Evolutionary conservation across 2,888 invertebrate species (phyloP), one percentile per base, ranked within the genome.

Genomic region (Euproctis similis): DNA sequence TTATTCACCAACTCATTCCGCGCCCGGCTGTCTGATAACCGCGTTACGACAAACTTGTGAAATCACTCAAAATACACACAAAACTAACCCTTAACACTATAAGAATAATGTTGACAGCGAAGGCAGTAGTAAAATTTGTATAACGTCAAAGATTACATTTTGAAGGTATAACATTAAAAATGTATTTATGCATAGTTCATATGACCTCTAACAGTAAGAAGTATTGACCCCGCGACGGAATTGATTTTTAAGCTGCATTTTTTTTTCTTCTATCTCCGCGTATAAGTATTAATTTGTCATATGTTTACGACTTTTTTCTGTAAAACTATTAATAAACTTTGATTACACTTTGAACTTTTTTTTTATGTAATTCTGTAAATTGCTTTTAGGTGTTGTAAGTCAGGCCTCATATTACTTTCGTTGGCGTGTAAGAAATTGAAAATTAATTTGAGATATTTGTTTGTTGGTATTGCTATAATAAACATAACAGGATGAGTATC

Each of bases 1-100:
- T 81, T 82, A 82, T 81, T 77, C 80, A 82, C 73, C 68, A 66
- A 66, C 66, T 71, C 72, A 77, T 80, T 78, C 72, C 73, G 72
- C 65, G 68, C 72, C 70, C 68, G 73, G 58, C 68, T 69, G 73
- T 77, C 74, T 75, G 60, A 62, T 70, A 73, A 69, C 65, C 39
- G 45, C 53, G 59, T 66, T 61, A 63, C 42, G 28, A 51, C 4
- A 32, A 34, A 12, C 16, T 28, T 24, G n/a, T 3, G 4, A 5
- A 23, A 7, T 21, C 38, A 40, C 4, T 12, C 31, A 1, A 62
- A 55, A 47, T 39, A 42, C 26, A n/a, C n/a, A n/a, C n/a, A n/a
- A n/a, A n/a, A n/a, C n/a, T n/a, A n/a, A n/a, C n/a, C n/a, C n/a
- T n/a, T n/a, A n/a, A n/a, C n/a, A n/a, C n/a, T n/a, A n/a, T n/a